phyloP scores from a whole-genome alignment of 2,797 vertebrate species.

The Neosalanx taihuensis region DNA sequence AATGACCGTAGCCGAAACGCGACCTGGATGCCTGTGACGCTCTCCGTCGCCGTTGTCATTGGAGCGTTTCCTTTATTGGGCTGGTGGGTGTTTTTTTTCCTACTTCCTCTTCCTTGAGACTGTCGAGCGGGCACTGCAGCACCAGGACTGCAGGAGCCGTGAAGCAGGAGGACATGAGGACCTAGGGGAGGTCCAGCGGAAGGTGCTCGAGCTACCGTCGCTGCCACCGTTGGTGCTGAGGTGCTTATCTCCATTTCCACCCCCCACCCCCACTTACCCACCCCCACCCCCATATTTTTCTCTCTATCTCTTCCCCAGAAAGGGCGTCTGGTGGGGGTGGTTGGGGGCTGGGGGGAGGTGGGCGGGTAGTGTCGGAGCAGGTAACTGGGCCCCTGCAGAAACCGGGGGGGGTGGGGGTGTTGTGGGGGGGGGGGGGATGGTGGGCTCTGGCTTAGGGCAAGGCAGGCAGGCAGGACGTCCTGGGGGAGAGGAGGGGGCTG shows the following conservation, averaged over 20 bases:
- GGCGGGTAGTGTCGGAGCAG: constrained; percentile 62
- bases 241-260: constrained; percentile 72
- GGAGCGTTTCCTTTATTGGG: constrained; percentile 60
- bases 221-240: constrained; percentile 71
- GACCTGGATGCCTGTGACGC: constrained; percentile 60
- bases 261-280: no score
- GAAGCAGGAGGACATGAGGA: constrained; percentile 77
- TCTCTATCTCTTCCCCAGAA: constrained; percentile 53
- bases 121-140: constrained; percentile 80
- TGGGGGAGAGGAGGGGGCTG: constrained; percentile 60
- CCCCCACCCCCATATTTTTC: no score
- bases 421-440: constrained; percentile 3
- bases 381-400: constrained; percentile 67
- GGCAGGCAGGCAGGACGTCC: constrained; percentile 67
- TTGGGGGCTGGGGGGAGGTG: constrained; percentile 32
- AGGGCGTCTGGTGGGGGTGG: constrained; percentile 68
- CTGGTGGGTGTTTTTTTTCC: constrained; percentile 62
- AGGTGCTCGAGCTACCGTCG: constrained; percentile 71
- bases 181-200: constrained; percentile 70
- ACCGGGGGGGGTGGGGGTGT: constrained; percentile 38
- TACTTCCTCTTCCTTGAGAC: constrained; percentile 50
- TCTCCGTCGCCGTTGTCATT: constrained; percentile 59
- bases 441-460: constrained; percentile 55
- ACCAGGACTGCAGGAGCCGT: constrained; percentile 75
- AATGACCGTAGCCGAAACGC: constrained; percentile 33